phyloP scores from a whole-genome alignment of 1,140 invertebrate genomes.

The Bombus difficillimus region DNA sequence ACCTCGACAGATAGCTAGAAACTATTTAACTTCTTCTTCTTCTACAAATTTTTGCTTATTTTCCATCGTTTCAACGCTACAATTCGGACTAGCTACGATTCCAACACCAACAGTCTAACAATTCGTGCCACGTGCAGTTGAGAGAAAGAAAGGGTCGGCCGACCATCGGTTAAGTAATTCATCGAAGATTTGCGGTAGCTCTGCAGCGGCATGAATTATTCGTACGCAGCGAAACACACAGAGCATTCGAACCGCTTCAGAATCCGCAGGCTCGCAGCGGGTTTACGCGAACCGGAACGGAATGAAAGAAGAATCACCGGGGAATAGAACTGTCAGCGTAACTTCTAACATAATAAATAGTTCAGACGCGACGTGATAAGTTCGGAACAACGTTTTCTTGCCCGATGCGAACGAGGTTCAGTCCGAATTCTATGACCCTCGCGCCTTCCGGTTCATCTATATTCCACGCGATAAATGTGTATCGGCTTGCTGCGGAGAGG shows the following conservation, averaged over 20 bases:
- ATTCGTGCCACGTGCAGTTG: background rate
- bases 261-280: constrained; percentile 12
- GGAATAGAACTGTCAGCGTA: constrained; percentile 46
- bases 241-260: constrained; percentile 33
- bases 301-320: constrained; percentile 10
- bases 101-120: background rate
- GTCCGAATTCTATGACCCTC: background rate
- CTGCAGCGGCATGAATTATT: constrained; percentile 46
- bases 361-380: constrained; percentile 33
- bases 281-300: background rate
- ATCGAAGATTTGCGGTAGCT: constrained; percentile 40
- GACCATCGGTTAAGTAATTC: constrained; percentile 29
- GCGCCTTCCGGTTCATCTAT: background rate
- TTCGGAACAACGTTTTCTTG: background rate
- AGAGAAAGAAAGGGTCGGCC: background rate
- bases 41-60: too few species aligned
- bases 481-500: background rate
- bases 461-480: constrained; percentile 20
- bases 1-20: too few species aligned
- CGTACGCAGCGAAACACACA: background rate
- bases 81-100: background rate
- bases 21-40: too few species aligned
- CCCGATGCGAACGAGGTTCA: background rate
- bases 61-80: background rate
- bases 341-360: constrained; percentile 49